Evolutionary conservation across 2,797 vertebrate species (phyloP), one percentile per base, ranked within the genome.

Genomic region (Melanogrammus aeglefinus): DNA sequence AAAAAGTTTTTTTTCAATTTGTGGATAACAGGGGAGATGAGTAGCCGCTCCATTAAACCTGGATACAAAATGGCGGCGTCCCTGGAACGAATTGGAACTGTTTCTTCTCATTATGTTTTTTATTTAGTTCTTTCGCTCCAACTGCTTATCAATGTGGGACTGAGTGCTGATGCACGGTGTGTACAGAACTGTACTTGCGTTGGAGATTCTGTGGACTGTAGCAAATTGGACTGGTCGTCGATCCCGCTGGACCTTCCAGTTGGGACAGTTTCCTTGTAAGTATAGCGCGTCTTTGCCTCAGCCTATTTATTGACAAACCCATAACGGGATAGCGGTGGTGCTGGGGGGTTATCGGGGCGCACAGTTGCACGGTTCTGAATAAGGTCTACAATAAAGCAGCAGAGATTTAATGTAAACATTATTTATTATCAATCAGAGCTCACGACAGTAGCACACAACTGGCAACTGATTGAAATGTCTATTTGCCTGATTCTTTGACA

Each of bases 21-120:
- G 89, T 81, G 90, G 90, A 86, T 82, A 47, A 44, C 12, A 63
- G 86, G 82, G 83, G 80, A 89, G 84, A 91, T 90, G 91, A 44
- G 84, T 86, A 78, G 89, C 90, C 90, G 90, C 90, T 86, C 91
- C 90, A 87, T 51, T 93, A 89, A 92, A 92, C 86, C 92, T 93
- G 95, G 94, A 94, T 93, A 95, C 94, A 95, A 94, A 93, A 96
- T 96, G 95, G 94, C 94, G 93, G 94, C 94, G 91, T 87, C 91
- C 86, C 86, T 75, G 88, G 93, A 92, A 92, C 91, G 88, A 79
- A 88, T 90, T 83, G 92, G 92, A 93, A 88, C 77, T 72, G 78
- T 91, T 88, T 92, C 82, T 86, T 80, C 82, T 47, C 86, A 77
- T 70, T 86, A 77, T 86, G 81, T 93, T 82, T 91, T 94, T 86